phyloP scores from a whole-genome alignment of 2,797 vertebrate genomes.

The Dendrocincla fuliginosa region DNA sequence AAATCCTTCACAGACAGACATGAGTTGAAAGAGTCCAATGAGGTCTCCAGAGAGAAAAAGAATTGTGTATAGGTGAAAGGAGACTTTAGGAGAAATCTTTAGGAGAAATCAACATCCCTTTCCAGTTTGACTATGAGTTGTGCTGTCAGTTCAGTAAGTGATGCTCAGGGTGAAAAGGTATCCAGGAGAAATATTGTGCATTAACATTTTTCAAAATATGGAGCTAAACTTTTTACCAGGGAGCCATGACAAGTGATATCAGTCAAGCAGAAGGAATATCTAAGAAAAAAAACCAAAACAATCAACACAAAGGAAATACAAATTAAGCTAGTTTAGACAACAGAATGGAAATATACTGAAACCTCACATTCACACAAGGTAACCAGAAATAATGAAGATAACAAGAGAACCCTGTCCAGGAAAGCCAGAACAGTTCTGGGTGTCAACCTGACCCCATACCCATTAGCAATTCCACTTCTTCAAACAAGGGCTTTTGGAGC shows the following conservation, averaged over 20 bases:
- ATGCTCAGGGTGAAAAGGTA: neutral
- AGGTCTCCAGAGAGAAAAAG: neutral
- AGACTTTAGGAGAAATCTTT: neutral
- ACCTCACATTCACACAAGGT: accelerated
- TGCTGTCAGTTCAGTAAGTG: neutral
- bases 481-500: neutral
- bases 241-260: neutral
- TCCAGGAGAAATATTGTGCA: neutral
- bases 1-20: neutral
- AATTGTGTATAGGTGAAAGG: neutral
- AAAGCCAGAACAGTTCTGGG: neutral
- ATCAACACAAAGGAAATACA: neutral
- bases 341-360: neutral
- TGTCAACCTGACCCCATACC: neutral
- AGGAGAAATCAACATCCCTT: neutral
- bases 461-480: neutral
- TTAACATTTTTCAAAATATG: neutral
- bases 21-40: neutral
- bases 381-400: neutral
- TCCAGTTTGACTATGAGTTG: neutral
- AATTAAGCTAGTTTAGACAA: neutral
- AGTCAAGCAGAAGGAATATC: neutral
- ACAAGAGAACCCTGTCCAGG: neutral
- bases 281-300: neutral
- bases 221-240: neutral